Conservation (phyloP, 2,113 vertebrate genomes). For the Epinephelus fuscoguttatus region DNA sequence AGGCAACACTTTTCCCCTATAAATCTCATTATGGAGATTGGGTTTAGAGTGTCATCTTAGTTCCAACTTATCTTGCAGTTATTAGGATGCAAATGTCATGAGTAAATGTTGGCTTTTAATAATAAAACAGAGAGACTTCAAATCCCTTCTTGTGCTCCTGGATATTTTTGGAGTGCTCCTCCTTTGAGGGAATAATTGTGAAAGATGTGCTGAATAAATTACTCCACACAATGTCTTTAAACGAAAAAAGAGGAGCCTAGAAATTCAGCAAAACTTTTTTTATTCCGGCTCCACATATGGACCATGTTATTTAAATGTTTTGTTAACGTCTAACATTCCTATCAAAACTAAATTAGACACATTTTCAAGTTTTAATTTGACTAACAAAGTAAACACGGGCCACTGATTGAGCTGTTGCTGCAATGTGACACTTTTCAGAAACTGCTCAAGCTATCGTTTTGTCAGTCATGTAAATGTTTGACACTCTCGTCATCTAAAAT, state of each 20-base stretch:
- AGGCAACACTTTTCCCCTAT: constrained; percentile 60
- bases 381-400: not conserved
- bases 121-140: constrained; percentile 74
- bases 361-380: constrained; percentile 18
- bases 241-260: constrained; percentile 9
- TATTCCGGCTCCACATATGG: not conserved
- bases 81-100: constrained; percentile 77
- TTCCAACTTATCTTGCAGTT: constrained; percentile 71
- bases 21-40: constrained; percentile 76
- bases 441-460: constrained; percentile 29
- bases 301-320: not conserved
- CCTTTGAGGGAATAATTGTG: constrained; percentile 72
- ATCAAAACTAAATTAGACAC: not conserved
- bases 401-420: constrained; percentile 7
- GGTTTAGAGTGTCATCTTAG: constrained; percentile 70
- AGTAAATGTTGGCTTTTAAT: constrained; percentile 80
- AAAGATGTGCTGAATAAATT: constrained; percentile 68
- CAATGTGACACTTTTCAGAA: constrained; percentile 3
- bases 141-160: constrained; percentile 69
- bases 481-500: constrained; percentile 38
- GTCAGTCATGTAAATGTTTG: constrained; percentile 40
- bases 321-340: not conserved
- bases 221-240: constrained; percentile 41
- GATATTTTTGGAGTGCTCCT: constrained; percentile 73
- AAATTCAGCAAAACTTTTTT: constrained; percentile 32